A percentile compares a stretch with the other conserved stretches of the same genome.
phyloP scores from a whole-genome alignment of 2,797 vertebrate species.

The Diplodus sargus region DNA sequence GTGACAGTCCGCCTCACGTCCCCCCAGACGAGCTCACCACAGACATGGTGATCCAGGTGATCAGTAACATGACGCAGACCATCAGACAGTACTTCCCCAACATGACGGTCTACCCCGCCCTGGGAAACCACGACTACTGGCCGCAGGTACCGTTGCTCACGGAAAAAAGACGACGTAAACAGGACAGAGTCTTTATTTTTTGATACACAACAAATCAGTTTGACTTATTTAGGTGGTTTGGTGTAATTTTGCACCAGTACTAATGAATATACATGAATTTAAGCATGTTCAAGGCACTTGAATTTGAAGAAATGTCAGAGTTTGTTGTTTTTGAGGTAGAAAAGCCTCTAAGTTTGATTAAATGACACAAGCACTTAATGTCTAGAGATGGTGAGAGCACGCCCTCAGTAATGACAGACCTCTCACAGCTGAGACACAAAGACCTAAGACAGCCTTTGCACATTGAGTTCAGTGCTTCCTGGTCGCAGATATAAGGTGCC shows the following conservation, averaged over 20 bases:
- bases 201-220: no score
- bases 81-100: conserved; percentile 89
- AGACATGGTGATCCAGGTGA: conserved; percentile 89
- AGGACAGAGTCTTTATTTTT: no score
- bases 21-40: conserved; percentile 90
- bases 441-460: no score
- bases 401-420: neutral
- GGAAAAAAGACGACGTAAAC: neutral
- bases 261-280: neutral
- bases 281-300: neutral
- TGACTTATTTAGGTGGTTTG: neutral
- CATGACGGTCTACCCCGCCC: conserved; percentile 90
- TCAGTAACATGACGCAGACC: conserved; percentile 92
- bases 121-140: conserved; percentile 99
- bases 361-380: no score
- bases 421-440: neutral
- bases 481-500: no score
- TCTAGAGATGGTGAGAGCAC: neutral
- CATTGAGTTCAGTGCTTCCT: no score
- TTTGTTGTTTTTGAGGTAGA: neutral
- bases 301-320: neutral
- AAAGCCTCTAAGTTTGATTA: neutral
- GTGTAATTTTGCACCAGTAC: neutral
- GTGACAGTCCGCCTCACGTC: conserved; percentile 96
- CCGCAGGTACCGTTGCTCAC: conserved; percentile 85